Conservation (phyloP, 2,888 invertebrate species). For the Tetragonisca angustula region DNA sequence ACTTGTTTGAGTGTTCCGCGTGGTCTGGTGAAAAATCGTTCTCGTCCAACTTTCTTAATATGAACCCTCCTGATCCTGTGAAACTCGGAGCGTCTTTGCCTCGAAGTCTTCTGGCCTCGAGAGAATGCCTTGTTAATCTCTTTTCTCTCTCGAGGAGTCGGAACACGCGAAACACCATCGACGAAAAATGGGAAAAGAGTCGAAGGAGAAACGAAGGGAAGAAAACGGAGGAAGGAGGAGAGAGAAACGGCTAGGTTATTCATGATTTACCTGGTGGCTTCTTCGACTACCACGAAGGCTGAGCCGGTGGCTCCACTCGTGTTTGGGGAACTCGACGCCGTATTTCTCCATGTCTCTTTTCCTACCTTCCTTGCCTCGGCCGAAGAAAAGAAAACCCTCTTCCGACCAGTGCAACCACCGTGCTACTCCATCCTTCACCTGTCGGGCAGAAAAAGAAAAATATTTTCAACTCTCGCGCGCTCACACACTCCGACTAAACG, state of each 20-base stretch:
- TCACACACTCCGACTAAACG: neutral
- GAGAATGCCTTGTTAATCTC: neutral
- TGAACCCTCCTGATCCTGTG: neutral
- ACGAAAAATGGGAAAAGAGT: neutral
- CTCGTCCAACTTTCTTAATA: constrained; percentile 19
- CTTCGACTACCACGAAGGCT: constrained; percentile 90
- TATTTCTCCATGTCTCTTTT: constrained; percentile 79
- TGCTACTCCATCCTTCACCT: constrained; percentile 71
- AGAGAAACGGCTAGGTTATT: neutral
- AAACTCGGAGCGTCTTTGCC: neutral
- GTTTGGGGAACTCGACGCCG: constrained; percentile 88
- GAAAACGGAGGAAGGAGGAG: neutral
- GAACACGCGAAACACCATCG: neutral
- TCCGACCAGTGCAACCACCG: constrained; percentile 44
- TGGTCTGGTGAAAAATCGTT: neutral
- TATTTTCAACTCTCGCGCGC: neutral
- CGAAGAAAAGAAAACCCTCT: constrained; percentile 44
- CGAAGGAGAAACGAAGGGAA: neutral
- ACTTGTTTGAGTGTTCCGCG: neutral
- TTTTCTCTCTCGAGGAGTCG: neutral
- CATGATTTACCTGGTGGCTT: constrained; percentile 85
- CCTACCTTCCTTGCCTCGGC: constrained; percentile 17
- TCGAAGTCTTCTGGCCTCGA: too few species aligned
- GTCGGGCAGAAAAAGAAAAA: constrained; percentile 39
- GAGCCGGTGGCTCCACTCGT: constrained; percentile 91